Base-by-base conservation (phyloP, 2,113 vertebrate genomes). In the Entelurus aequoreus region DNA sequence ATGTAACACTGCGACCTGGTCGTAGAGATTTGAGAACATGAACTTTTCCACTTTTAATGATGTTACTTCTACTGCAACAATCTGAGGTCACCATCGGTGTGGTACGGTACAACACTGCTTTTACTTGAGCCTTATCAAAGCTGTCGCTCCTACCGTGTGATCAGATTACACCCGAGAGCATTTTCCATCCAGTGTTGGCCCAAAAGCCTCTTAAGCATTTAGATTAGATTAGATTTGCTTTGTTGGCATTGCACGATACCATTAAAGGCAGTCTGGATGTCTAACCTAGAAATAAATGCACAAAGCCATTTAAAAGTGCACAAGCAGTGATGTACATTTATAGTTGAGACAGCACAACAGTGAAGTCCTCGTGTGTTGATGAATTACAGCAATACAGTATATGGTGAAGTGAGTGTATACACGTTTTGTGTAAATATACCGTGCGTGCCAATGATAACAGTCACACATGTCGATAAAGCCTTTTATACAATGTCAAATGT, bases 41-140 rank as follows among this genome's bases (percentile, higher is more conserved):
- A 16, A 15, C 16, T 51, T 19, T 53, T 11, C 3, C 16, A 8
- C 16, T 53, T 4, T 28, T n/a, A 53, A 21, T 53, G 8, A 53
- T 21, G 49, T 21, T 19, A 50, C 15, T n/a, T 48, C 11, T 28
- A 16, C 3, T 1, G 4, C 14, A 50, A 8, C 35, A 14, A 28
- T 28, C 28, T 28, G 28, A 28, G 28, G 16, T 53, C 15, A 16
- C 15, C 15, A 42, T 15, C 54, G 19, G 49, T 1, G 5, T 28
- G n/a, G 21, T 12, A 36, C 47, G 48, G 42, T 13, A 42, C 48
- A n/a, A 65, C 48, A 37, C 49, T 54, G 47, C 1, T 71, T 78
- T 76, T 79, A 66, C 57, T 54, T 51, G 1, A 6, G 35, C 28
- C 49, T 68, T 68, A 72, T 72, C 48, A 61, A 49, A 77, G 50